Base-by-base conservation (phyloP, 2,888 invertebrate species). In the Callyntrura sp. region DNA sequence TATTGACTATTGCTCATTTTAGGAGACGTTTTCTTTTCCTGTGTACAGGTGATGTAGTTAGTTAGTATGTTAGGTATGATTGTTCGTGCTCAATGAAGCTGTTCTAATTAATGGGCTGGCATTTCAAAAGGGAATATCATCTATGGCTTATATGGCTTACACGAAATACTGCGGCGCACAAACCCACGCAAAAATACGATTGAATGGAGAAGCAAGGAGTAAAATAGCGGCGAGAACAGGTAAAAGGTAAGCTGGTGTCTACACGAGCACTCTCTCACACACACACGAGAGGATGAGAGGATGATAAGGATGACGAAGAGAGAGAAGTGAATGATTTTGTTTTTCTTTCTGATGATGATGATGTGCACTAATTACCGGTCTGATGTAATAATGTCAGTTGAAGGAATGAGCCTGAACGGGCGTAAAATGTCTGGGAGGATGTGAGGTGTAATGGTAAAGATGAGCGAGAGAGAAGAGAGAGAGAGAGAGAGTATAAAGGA, bases 331-430 rank as follows among this genome's bases (percentile, higher is more conserved):
- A 76, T 76, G 76, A 76, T 51, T 14, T 25, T 76, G 76, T 55
- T 23, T 62, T 23, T n/a, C 25, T 76, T 28, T 20, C 20, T 68
- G 83, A 65, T 57, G 23, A 78, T 25, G 81, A 57, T 70, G 82
- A 88, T 88, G 81, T 82, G 82, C 81, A 68, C 87, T 87, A 87
- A 87, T 87, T 87, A 87, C 87, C 45, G 51, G 81, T 87, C 73
- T 82, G 51, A 55, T 51, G 79, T 87, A 73, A 82, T 82, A 81
- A 81, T 70, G 87, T 87, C 81, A 87, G 87, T 82, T 48, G 45
- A 45, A 62, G 43, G 20, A n/a, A 70, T 35, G n/a, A 82, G 78
- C 60, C 17, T 11, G 1, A n/a, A 76, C 68, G 62, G 11, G 23
- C 12, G 2, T 62, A 62, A 17, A 55, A 55, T 55, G n/a, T 55